These are phyloP conservation scores for Fratercula arctica DNA, from an alignment of 2,797 vertebrate species.

Conservation along the genomic window DNA sequence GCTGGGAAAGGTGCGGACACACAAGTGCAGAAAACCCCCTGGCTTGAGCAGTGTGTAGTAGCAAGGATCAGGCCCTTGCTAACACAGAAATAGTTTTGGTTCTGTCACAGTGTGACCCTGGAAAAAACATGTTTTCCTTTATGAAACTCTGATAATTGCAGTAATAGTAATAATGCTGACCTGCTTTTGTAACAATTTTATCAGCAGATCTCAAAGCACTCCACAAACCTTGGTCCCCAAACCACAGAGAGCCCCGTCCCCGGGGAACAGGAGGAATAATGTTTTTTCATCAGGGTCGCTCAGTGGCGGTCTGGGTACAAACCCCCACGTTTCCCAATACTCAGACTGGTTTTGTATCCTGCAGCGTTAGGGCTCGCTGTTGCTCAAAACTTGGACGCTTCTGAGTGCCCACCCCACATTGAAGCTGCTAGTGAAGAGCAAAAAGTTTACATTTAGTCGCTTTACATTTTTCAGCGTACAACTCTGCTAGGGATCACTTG, in stretches of 20 bases:
- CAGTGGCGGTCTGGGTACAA: neutral
- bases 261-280: neutral
- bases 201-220: neutral
- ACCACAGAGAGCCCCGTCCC: neutral
- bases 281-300: neutral
- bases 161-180: neutral
- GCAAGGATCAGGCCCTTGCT: neutral
- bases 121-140: neutral
- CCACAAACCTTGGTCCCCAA: neutral
- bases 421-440: neutral
- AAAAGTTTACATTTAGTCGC: neutral
- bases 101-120: neutral
- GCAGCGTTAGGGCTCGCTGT: neutral
- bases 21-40: neutral
- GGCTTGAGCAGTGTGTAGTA: neutral
- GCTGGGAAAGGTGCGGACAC: neutral
- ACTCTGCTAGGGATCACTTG: neutral
- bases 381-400: neutral
- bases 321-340: neutral
- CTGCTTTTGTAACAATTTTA: neutral
- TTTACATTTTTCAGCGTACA: neutral
- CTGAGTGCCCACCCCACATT: fast-evolving
- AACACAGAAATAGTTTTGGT: neutral
- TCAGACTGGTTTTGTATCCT: neutral
- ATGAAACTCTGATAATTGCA: neutral